phyloP scores from a whole-genome alignment of 2,888 invertebrate species.

The Ornithoptera priamus region DNA sequence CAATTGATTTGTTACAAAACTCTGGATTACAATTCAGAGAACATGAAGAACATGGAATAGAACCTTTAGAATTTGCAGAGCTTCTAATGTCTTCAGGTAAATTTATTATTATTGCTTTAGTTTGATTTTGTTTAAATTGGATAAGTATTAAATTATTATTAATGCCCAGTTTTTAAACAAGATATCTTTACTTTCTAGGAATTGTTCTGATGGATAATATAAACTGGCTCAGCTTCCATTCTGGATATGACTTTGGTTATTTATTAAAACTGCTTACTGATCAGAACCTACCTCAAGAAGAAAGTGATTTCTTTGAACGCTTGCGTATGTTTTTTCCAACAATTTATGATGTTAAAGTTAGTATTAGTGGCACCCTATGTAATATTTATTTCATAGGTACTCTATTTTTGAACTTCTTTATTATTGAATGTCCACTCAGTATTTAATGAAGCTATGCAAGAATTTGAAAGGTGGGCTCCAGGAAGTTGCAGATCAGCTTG shows the following conservation, averaged over 20 bases:
- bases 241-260: slow-evolving; percentile 98
- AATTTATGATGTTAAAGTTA: slow-evolving; percentile 95
- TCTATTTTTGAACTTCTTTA: neutral
- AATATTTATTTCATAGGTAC: neutral
- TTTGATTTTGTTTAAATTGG: slow-evolving; percentile 3
- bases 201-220: slow-evolving; percentile 95
- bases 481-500: slow-evolving; percentile 95
- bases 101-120: slow-evolving; percentile 1
- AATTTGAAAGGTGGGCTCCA: slow-evolving; percentile 97
- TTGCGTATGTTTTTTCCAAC: slow-evolving; percentile 94
- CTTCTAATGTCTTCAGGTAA: slow-evolving; percentile 93
- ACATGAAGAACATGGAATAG: slow-evolving; percentile 97
- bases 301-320: slow-evolving; percentile 94
- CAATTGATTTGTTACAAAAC: slow-evolving; percentile 95
- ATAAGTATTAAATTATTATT: neutral
- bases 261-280: slow-evolving; percentile 93
- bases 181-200: slow-evolving; percentile 60
- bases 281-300: slow-evolving; percentile 92
- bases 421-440: slow-evolving; percentile 68
- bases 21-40: slow-evolving; percentile 97
- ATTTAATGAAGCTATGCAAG: slow-evolving; percentile 97
- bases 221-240: slow-evolving; percentile 98
- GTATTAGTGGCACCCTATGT: slow-evolving; percentile 29
- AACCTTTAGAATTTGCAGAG: slow-evolving; percentile 95
- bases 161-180: neutral